Base-by-base conservation (phyloP, 2,888 invertebrate species). In the Apamea monoglypha region DNA sequence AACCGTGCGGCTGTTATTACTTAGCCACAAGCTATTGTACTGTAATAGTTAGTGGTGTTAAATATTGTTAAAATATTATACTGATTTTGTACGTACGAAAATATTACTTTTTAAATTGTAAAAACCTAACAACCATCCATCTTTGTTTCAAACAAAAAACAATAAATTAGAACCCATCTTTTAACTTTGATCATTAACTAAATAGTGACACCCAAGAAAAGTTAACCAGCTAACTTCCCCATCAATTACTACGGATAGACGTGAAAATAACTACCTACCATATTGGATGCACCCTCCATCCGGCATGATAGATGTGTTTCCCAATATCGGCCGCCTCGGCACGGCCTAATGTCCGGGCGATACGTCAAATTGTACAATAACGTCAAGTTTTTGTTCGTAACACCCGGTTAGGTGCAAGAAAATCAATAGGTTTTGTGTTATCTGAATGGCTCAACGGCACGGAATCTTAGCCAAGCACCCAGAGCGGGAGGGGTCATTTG, bases 221-320 rank as follows among this genome's bases (percentile, higher is more conserved):
- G 16, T 67, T 70, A 67, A 74, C 69, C 16, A 44, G 64, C 53
- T 36, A 44, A 68, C 67, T 66, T 68, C 29, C 64, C 18, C 53
- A 76, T 76, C 75, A 81, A 80, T 83, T 75, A 69, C 70, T 21
- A 12, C 12, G 21, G 40, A 59, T 72, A 75, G 59, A 78, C 75
- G 75, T n/a, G 40, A 70, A 84, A 67, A 84, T 75, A 75, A 68
- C 81, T 84, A 70, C 78, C 77, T 75, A 66, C 70, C 40, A 71
- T 77, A 74, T 80, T 78, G 67, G 66, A 73, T 74, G 68, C 74
- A 75, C 32, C 73, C 74, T 44, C 73, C 68, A 32, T 68, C 76
- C 64, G 29, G 68, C 74, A 89, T 91, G 91, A 92, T 91, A 87
- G 85, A 92, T 91, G 91, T 87, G 88, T 90, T 91, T 86, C 86